A percentile compares a stretch with the other conserved stretches of the same genome.
phyloP scores from a whole-genome alignment of 2,113 vertebrate genomes.

The Rhipidura dahli region DNA sequence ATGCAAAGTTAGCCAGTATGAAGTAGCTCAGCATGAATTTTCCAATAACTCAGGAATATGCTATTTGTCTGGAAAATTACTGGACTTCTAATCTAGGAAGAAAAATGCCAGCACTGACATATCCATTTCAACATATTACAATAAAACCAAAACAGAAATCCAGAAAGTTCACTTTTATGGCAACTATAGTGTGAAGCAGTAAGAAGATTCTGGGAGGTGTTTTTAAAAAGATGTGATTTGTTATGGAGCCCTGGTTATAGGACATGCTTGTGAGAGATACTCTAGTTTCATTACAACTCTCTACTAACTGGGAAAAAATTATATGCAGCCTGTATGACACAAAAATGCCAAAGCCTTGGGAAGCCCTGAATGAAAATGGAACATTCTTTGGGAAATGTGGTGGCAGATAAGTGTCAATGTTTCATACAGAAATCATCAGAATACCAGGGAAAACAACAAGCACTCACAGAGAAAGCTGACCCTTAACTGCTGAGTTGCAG shows the following conservation, averaged over 20 bases:
- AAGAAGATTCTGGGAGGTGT: neutral
- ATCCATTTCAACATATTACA: neutral
- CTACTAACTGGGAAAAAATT: neutral
- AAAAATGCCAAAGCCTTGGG: neutral
- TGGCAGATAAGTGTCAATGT: neutral
- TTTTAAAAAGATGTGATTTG: neutral
- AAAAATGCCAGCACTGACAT: neutral
- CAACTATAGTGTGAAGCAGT: neutral
- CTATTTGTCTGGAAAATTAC: neutral
- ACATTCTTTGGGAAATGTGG: neutral
- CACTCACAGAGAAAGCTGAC: neutral
- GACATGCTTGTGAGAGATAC: neutral
- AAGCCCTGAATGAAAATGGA: neutral
- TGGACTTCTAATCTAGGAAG: neutral
- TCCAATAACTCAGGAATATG: neutral
- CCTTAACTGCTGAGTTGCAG: neutral
- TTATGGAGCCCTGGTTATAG: neutral
- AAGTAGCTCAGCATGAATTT: neutral
- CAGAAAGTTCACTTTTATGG: neutral
- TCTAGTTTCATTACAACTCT: neutral
- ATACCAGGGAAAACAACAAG: neutral
- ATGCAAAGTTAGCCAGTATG: neutral
- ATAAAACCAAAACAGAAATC: neutral
- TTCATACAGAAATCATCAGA: neutral
- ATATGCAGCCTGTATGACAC: neutral